Conservation (phyloP, 2,797 vertebrate species). For the Hippopotamyrus pictus region DNA sequence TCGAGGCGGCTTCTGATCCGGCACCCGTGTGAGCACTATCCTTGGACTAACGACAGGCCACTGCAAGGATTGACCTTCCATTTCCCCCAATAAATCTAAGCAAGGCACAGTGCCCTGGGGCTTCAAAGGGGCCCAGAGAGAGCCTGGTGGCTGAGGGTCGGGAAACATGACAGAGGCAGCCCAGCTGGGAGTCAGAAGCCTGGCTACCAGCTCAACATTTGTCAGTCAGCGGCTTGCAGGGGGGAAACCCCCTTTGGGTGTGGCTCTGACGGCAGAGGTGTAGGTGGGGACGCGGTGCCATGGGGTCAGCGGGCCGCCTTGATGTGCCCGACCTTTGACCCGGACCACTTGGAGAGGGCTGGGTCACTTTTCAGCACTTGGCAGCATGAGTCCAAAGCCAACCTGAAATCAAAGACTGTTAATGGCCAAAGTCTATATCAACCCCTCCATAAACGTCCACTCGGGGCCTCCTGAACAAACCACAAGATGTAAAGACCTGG, state of each 20-base stretch:
- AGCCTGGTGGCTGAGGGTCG: slow-evolving; percentile 26
- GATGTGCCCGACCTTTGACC: slow-evolving; percentile 53
- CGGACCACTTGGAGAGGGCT: slow-evolving; percentile 45
- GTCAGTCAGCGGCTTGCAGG: slow-evolving; percentile 32
- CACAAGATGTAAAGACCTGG: slow-evolving; percentile 12
- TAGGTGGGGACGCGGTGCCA: slow-evolving; percentile 37
- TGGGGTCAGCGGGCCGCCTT: slow-evolving; percentile 46
- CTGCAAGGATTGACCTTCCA: slow-evolving; percentile 59
- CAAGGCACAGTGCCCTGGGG: slow-evolving; percentile 45
- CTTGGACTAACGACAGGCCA: slow-evolving; percentile 55
- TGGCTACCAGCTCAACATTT: slow-evolving; percentile 29
- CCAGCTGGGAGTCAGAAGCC: slow-evolving; percentile 23
- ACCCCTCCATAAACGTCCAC: slow-evolving; percentile 30
- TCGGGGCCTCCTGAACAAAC: slow-evolving; percentile 25
- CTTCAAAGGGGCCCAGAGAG: slow-evolving; percentile 47
- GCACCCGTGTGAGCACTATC: slow-evolving; percentile 27
- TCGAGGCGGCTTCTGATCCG: slow-evolving; percentile 32
- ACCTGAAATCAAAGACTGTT: slow-evolving; percentile 50
- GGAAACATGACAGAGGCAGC: slow-evolving; percentile 26
- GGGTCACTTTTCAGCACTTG: slow-evolving; percentile 54
- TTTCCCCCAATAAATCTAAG: slow-evolving; percentile 61
- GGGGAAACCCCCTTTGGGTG: slow-evolving; percentile 27
- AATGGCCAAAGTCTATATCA: slow-evolving; percentile 43
- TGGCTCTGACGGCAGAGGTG: slow-evolving; percentile 36
- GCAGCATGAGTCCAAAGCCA: slow-evolving; percentile 54